Conservation (phyloP, 2,888 invertebrate genomes). For the Spodoptera littoralis region DNA sequence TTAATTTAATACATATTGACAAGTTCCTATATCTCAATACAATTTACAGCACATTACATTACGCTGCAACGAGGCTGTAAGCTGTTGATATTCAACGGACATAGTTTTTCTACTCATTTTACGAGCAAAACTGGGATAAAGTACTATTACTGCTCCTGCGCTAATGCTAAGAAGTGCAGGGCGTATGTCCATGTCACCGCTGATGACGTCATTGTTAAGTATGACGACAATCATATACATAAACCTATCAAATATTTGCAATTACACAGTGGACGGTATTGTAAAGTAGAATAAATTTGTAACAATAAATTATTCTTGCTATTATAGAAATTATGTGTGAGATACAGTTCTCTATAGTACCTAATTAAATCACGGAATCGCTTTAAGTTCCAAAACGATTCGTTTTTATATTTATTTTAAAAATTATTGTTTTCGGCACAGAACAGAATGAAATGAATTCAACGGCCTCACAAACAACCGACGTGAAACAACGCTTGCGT, state of each 20-base stretch:
- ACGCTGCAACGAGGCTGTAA: conserved; percentile 11
- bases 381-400: too few relatives aligned
- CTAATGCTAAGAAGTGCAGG: conserved; percentile 30
- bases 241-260: conserved; percentile 7
- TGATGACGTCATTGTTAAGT: conserved; percentile 15
- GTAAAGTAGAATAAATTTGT: neutral
- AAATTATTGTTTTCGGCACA: too few relatives aligned
- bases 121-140: too few relatives aligned
- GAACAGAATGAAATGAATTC: too few relatives aligned
- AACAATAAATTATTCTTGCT: too few relatives aligned
- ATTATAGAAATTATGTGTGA: too few relatives aligned
- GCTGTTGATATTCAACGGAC: conserved; percentile 14
- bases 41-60: conserved; percentile 49
- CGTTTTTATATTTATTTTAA: too few relatives aligned
- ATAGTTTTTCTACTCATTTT: conserved; percentile 11
- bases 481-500: too few relatives aligned
- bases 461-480: too few relatives aligned
- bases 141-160: conserved; percentile 43
- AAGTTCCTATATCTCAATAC: conserved; percentile 6
- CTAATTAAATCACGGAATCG: too few relatives aligned
- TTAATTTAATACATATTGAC: too few relatives aligned
- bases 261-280: neutral
- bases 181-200: conserved; percentile 30
- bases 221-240: conserved; percentile 27
- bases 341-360: too few relatives aligned